Conservation (phyloP, 2,113 vertebrate genomes). For the Cricetomys ansorgei region DNA sequence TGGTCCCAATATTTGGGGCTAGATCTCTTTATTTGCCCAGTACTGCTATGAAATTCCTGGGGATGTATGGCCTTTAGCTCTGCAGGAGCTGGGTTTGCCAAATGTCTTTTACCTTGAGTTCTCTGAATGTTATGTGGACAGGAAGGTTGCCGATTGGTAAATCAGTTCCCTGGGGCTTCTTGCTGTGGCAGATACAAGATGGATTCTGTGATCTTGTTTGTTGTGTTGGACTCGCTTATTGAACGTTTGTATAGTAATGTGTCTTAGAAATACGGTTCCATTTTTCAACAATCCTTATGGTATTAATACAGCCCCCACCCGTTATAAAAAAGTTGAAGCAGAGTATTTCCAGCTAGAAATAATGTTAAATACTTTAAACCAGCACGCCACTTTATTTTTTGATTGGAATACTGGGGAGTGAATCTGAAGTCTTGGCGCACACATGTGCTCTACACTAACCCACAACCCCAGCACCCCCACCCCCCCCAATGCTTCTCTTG, state of each 20-base stretch:
- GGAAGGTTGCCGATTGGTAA: background rate
- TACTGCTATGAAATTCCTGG: background rate
- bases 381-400: background rate
- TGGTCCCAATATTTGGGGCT: background rate
- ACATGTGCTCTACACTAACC: background rate
- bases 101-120: background rate
- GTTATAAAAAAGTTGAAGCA: background rate
- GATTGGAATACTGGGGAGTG: background rate
- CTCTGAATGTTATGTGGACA: background rate
- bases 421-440: background rate
- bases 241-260: background rate
- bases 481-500: background rate
- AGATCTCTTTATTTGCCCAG: background rate
- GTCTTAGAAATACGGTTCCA: background rate
- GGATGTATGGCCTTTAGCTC: background rate
- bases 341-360: background rate
- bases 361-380: conserved; percentile 4
- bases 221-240: conserved; percentile 8
- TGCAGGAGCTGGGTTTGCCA: background rate
- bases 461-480: background rate
- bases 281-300: background rate
- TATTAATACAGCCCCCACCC: conserved; percentile 12
- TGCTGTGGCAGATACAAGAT: background rate
- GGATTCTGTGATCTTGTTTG: background rate
- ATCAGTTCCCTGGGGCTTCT: background rate